These are phyloP conservation scores for Zaprionus bogoriensis DNA, from an alignment of 2,888 invertebrate species.

Conservation along the genomic window DNA sequence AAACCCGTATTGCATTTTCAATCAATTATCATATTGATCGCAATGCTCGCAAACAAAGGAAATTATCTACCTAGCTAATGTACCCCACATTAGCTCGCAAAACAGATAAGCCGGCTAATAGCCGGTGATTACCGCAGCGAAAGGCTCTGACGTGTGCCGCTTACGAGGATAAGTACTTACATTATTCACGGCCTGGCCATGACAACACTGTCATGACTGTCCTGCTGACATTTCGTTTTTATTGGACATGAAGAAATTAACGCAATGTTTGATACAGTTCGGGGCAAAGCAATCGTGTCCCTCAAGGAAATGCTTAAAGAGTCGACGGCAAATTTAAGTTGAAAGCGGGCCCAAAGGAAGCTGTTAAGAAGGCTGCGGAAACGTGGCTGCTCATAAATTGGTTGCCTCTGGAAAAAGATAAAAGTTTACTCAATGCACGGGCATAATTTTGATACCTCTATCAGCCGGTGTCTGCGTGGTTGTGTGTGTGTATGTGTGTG, in stretches of 20 bases:
- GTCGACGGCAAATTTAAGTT: neutral
- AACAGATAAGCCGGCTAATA: constrained; percentile 23
- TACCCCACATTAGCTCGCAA: constrained; percentile 11
- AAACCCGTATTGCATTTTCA: too few species aligned
- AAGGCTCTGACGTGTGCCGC: constrained; percentile 36
- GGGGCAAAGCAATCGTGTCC: too few species aligned
- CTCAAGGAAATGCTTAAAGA: too few species aligned
- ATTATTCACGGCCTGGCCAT: constrained; percentile 51
- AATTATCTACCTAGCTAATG: constrained; percentile 16
- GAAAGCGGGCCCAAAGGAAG: constrained; percentile 47
- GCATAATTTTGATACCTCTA: constrained; percentile 56
- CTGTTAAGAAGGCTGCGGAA: constrained; percentile 24
- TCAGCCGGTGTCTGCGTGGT: too few species aligned
- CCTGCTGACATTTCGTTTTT: constrained; percentile 54
- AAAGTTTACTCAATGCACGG: constrained; percentile 52
- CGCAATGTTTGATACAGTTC: constrained; percentile 1
- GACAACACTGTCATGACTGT: constrained; percentile 30
- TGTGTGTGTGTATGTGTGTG: too few species aligned
- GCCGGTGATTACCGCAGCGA: constrained; percentile 5
- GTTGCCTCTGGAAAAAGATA: constrained; percentile 8
- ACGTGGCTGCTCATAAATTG: constrained; percentile 64
- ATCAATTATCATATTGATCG: neutral
- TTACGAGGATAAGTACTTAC: constrained; percentile 31
- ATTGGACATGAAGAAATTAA: constrained; percentile 10
- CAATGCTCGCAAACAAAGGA: neutral